A percentile compares a stretch with the other conserved stretches of the same genome.
Evolutionary conservation across 2,888 invertebrate species (phyloP).

Genomic region (Dicycla oo): DNA sequence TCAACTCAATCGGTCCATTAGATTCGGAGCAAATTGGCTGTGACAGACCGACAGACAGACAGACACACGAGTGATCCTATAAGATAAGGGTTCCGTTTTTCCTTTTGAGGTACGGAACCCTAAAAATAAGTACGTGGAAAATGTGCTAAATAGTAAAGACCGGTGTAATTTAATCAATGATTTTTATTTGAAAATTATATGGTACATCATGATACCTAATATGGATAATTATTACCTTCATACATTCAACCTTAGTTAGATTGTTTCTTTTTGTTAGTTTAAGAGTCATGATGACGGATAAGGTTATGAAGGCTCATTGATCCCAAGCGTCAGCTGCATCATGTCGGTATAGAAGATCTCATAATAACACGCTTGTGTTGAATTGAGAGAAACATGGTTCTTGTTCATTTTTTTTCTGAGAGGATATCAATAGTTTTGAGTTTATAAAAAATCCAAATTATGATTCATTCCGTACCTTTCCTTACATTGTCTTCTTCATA

Average conservation of each 20-base stretch:
- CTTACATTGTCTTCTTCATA: too few species aligned
- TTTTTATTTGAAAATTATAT: not conserved
- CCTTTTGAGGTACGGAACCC: too few species aligned
- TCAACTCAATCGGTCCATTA: too few species aligned
- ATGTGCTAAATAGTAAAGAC: not conserved
- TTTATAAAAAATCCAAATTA: too few species aligned
- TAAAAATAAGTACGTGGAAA: not conserved
- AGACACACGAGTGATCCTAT: too few species aligned
- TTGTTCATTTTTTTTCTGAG: too few species aligned
- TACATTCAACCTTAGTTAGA: not conserved
- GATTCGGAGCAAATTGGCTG: too few species aligned
- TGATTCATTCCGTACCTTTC: too few species aligned
- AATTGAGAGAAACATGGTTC: too few species aligned
- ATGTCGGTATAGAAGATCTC: not conserved
- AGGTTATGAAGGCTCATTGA: not conserved
- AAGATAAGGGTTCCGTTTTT: too few species aligned
- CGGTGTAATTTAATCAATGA: conserved; percentile 4
- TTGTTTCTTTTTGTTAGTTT: not conserved
- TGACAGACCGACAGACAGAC: too few species aligned
- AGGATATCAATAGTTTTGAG: too few species aligned
- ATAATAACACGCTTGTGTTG: not conserved
- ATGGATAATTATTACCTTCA: conserved; percentile 1
- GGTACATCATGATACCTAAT: not conserved
- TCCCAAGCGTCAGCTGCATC: not conserved
- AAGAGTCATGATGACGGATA: not conserved